These are phyloP conservation scores for Canis aureus DNA, from an alignment of 2,113 vertebrate species.

Conservation along the genomic window DNA sequence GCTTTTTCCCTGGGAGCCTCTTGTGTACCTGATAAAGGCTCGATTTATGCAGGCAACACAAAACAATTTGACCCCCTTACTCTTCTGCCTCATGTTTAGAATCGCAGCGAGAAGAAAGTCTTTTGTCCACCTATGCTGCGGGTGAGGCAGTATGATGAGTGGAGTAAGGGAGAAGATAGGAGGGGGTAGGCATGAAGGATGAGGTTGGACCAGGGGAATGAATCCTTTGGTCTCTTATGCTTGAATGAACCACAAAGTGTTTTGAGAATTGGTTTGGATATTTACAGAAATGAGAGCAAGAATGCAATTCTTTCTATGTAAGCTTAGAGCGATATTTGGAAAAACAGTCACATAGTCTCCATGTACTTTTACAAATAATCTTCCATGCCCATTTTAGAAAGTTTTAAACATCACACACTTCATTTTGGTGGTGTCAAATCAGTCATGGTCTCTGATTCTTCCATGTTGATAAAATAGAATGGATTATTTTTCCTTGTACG, in stretches of 20 bases:
- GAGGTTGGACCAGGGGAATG: background rate
- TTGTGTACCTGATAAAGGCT: background rate
- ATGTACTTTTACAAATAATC: constrained; percentile 28
- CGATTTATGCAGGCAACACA: background rate
- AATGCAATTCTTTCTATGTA: background rate
- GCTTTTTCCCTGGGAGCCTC: background rate
- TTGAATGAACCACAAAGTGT: background rate
- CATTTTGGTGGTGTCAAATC: constrained; percentile 16
- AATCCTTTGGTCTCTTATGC: background rate
- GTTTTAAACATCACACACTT: background rate
- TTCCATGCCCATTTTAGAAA: background rate
- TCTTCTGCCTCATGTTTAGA: constrained; percentile 36
- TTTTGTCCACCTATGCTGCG: background rate
- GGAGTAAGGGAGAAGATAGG: background rate
- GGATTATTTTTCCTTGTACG: background rate
- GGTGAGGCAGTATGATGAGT: background rate
- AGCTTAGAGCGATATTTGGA: background rate
- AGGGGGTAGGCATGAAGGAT: background rate
- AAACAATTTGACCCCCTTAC: constrained; percentile 52
- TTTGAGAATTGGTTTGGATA: background rate
- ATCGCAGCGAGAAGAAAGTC: background rate
- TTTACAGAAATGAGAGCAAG: constrained; percentile 15
- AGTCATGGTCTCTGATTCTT: constrained; percentile 20
- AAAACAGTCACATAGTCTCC: background rate
- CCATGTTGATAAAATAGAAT: background rate